Evolutionary conservation across 1,140 invertebrate species (phyloP).

Genomic region (Ylistrum balloti): DNA sequence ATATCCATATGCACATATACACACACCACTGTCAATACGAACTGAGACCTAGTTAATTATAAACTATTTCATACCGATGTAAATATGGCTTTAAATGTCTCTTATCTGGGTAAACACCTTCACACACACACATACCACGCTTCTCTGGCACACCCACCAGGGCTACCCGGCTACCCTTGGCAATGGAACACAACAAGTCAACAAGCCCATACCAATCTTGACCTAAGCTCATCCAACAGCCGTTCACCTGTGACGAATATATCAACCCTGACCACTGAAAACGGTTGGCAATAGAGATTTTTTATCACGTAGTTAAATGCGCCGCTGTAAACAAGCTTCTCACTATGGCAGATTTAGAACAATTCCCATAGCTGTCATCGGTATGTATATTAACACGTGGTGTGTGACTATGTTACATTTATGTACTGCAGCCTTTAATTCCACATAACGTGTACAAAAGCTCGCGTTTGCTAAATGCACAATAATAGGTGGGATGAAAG

Average conservation of each 20-base stretch:
- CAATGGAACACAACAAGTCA: neutral
- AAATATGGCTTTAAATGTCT: neutral
- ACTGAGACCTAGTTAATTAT: neutral
- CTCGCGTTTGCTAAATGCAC: neutral
- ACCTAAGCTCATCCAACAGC: neutral
- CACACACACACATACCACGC: neutral
- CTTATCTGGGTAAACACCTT: constrained; percentile 9
- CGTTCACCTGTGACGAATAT: neutral
- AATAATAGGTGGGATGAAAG: neutral
- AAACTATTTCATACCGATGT: neutral
- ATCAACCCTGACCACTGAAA: neutral
- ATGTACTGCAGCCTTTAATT: neutral
- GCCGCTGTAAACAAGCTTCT: neutral
- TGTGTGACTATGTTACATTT: too few relatives aligned
- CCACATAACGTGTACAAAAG: too few relatives aligned
- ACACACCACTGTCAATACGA: neutral
- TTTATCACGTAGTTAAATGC: neutral
- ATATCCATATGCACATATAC: neutral
- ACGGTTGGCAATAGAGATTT: neutral
- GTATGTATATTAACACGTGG: neutral
- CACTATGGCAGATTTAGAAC: neutral
- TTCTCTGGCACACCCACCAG: neutral
- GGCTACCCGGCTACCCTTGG: constrained; percentile 19
- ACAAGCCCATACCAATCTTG: neutral
- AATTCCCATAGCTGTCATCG: neutral